phyloP scores from a whole-genome alignment of 2,888 invertebrate genomes.

The Diachrysia chrysitis region DNA sequence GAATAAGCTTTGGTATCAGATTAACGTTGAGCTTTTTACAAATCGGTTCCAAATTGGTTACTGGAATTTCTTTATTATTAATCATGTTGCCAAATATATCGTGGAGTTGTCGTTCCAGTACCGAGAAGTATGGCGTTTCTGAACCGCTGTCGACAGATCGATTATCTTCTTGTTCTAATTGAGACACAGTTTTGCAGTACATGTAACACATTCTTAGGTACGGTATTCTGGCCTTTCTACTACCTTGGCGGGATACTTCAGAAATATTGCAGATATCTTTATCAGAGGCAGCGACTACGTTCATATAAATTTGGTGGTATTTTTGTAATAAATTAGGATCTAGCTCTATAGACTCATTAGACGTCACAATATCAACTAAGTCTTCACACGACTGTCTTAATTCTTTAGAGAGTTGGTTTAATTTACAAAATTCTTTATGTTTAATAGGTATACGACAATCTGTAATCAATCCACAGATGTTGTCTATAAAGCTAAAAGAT shows the following conservation, averaged over 20 bases:
- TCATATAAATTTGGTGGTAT: constrained; percentile 87
- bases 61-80: constrained; percentile 91
- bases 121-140: constrained; percentile 84
- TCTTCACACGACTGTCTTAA: constrained; percentile 86
- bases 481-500: constrained; percentile 82
- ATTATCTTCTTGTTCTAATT: constrained; percentile 81
- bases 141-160: constrained; percentile 65
- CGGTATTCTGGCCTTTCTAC: constrained; percentile 79
- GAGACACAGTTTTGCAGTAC: constrained; percentile 89
- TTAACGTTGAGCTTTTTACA: constrained; percentile 92
- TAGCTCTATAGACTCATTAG: constrained; percentile 63
- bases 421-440: constrained; percentile 85
- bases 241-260: constrained; percentile 78
- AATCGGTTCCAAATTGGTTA: constrained; percentile 91
- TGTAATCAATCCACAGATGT: constrained; percentile 81
- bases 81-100: constrained; percentile 91
- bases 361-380: constrained; percentile 76
- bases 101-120: constrained; percentile 88
- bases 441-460: constrained; percentile 85
- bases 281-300: constrained; percentile 83
- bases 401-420: constrained; percentile 83
- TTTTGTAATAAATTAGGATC: constrained; percentile 80
- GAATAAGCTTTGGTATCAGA: constrained; percentile 92
- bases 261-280: constrained; percentile 83
- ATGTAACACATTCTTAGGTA: constrained; percentile 89